Conservation (phyloP, 2,797 vertebrate species). For the Leuciscus waleckii region DNA sequence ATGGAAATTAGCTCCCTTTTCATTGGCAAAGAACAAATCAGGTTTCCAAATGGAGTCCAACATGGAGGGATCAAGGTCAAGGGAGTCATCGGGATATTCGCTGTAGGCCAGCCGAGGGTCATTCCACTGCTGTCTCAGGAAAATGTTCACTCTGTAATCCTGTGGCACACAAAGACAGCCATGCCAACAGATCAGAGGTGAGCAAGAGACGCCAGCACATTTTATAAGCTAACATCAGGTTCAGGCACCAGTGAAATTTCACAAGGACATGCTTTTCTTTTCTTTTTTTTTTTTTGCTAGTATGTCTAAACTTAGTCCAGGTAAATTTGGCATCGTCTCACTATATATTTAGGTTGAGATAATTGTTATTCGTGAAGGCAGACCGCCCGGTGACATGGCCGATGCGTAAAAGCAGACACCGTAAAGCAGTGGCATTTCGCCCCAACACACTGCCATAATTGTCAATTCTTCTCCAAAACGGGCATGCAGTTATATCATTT, state of each 20-base stretch:
- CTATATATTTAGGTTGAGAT: slow-evolving; percentile 13
- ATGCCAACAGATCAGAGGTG: slow-evolving; percentile 47
- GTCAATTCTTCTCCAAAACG: slow-evolving; percentile 72
- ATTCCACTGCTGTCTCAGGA: slow-evolving; percentile 97
- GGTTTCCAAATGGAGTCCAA: slow-evolving; percentile 99
- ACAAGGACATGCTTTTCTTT: neutral
- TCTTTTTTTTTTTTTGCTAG: neutral
- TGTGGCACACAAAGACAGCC: slow-evolving; percentile 63
- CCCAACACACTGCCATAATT: slow-evolving; percentile 65
- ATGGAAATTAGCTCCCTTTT: slow-evolving; percentile 98
- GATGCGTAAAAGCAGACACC: slow-evolving; percentile 48
- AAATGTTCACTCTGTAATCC: slow-evolving; percentile 99
- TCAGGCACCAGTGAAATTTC: neutral
- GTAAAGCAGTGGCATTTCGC: slow-evolving; percentile 65
- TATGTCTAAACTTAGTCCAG: neutral
- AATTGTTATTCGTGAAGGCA: slow-evolving; percentile 33
- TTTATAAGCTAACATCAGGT: slow-evolving; percentile 4
- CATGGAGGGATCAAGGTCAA: slow-evolving; percentile 98
- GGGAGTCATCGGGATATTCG: slow-evolving; percentile 93
- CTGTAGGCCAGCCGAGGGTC: slow-evolving; percentile 96
- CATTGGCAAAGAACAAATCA: slow-evolving; percentile 97
- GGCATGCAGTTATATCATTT: slow-evolving; percentile 56
- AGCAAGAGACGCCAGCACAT: slow-evolving; percentile 7
- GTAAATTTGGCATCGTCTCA: neutral
- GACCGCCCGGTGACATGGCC: slow-evolving; percentile 7